Conservation (phyloP, 2,888 invertebrate genomes). For the Caenorhabditis zanzibari region DNA sequence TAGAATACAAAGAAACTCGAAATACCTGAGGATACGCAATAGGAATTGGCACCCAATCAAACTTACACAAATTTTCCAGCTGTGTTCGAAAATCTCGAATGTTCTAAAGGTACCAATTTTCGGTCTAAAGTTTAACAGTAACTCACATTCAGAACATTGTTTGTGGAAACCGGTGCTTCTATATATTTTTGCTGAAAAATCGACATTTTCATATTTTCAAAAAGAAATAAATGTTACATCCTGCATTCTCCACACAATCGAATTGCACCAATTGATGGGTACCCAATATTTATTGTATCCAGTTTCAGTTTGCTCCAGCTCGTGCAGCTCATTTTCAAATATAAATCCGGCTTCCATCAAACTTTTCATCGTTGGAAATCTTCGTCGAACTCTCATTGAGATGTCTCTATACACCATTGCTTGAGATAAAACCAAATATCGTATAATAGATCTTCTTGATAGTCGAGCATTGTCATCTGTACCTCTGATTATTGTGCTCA, state of each 20-base stretch:
- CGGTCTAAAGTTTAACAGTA: neutral
- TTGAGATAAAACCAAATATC: conserved; percentile 70
- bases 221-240: conserved; percentile 17
- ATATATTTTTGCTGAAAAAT: conserved; percentile 62
- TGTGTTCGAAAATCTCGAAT: conserved; percentile 69
- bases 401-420: conserved; percentile 78
- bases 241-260: conserved; percentile 57
- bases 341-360: conserved; percentile 67
- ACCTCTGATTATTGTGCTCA: conserved; percentile 70
- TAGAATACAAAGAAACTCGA: neutral
- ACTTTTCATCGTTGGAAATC: conserved; percentile 75
- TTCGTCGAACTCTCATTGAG: conserved; percentile 75
- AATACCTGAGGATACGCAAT: conserved; percentile 74
- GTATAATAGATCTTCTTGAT: conserved; percentile 69
- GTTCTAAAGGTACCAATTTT: conserved; percentile 40
- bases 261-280: conserved; percentile 78
- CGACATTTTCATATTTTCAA: neutral
- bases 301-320: conserved; percentile 68
- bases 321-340: conserved; percentile 71
- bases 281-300: conserved; percentile 81
- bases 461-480: conserved; percentile 65
- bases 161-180: conserved; percentile 60
- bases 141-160: conserved; percentile 63
- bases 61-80: conserved; percentile 71
- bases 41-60: conserved; percentile 75